Evolutionary conservation across 2,113 vertebrate genomes (phyloP).

Genomic region (Furnarius figulus): DNA sequence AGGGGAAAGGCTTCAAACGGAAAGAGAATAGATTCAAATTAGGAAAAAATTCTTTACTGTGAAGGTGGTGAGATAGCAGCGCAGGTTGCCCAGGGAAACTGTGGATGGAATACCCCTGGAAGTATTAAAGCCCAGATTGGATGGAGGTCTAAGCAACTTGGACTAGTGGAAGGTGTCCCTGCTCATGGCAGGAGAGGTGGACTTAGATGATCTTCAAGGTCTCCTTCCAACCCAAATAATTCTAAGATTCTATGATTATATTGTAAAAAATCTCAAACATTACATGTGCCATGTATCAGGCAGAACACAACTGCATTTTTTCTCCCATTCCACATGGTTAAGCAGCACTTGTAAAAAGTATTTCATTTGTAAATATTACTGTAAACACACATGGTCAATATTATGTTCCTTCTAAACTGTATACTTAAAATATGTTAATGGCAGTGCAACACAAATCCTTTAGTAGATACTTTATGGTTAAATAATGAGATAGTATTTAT

Average conservation of each 20-base stretch:
- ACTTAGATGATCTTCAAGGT: not conserved
- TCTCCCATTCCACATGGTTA: not conserved
- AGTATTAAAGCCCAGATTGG: not conserved
- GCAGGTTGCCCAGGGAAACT: not conserved
- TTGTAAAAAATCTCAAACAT: not conserved
- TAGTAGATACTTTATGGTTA: conserved; percentile 15
- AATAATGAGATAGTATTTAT: conserved; percentile 14
- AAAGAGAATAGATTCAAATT: not conserved
- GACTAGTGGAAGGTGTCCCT: not conserved
- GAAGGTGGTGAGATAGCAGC: accelerated
- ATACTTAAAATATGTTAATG: conserved; percentile 30
- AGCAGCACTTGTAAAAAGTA: not conserved
- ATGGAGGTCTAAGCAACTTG: not conserved
- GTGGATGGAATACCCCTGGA: not conserved
- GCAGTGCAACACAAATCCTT: not conserved
- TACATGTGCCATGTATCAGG: not conserved
- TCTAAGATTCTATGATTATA: not conserved
- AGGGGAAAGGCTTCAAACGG: not conserved
- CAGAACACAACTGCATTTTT: not conserved
- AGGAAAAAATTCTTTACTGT: not conserved
- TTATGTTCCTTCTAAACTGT: conserved; percentile 20
- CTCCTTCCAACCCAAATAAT: not conserved
- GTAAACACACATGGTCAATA: conserved; percentile 47
- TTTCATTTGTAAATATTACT: conserved; percentile 33
- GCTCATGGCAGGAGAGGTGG: too few relatives aligned